Base-by-base conservation (phyloP, 1,140 invertebrate genomes). In the Eurytemora carolleeae region DNA sequence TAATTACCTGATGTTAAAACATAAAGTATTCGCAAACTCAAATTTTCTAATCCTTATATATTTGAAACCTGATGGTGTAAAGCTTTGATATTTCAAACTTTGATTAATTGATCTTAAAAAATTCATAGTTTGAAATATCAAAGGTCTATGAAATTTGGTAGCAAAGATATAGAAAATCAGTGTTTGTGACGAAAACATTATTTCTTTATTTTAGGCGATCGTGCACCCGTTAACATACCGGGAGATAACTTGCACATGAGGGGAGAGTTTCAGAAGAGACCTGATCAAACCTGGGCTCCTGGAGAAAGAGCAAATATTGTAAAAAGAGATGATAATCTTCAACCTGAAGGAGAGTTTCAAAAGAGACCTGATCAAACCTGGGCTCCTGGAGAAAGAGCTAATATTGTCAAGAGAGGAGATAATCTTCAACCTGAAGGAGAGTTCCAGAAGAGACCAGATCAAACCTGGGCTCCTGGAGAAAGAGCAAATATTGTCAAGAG, bases 301-400 rank as follows among this genome's bases (percentile, higher is more conserved):
- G 75, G 71, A 20, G 77, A 79, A 64, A 70, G 77, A 56, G 68
- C 71, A 12, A 67, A 70, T 15, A 69, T 74, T 57, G 15, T 16
- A n/a, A 3, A 23, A 18, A 1, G 18, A 20, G n/a, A n/a, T 57
- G 21, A 23, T 57, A 19, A 21, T 57, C 24, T 57, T 23, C 55
- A 57, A 19, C 17, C 2, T 1, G 21, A 24, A 22, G 54, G 54
- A 12, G 18, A 55, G 18, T 55, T 24, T 23, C 55, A 57, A n/a
- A 57, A 57, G 18, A 21, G 24, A 21, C 24, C 19, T 12, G 31
- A 44, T 22, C 19, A 23, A 18, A 24, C 17, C n/a, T 23, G 55
- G 21, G 55, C n/a, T 23, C 53, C 54, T 20, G 64, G 61, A 18
- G 65, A 66, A 24, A 57, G 65, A 55, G 65, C 64, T 25, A 24